phyloP scores from a whole-genome alignment of 2,888 invertebrate genomes.

The Tuberolachnus salignus region DNA sequence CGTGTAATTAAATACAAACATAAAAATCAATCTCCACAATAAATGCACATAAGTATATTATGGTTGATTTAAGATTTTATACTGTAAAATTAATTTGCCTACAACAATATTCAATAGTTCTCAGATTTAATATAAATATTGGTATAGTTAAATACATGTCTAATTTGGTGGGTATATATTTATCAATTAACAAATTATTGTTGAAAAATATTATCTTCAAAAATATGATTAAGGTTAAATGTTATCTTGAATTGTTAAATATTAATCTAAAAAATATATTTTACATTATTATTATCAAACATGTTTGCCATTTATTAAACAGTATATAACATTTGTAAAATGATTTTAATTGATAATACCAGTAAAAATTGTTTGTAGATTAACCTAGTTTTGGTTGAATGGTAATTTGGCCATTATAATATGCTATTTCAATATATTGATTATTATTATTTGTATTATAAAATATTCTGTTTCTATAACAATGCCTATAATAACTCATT shows the following conservation, averaged over 20 bases:
- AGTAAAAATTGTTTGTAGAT: constrained; percentile 9
- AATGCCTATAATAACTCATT: too few species aligned
- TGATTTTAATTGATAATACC: constrained; percentile 44
- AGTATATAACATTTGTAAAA: constrained; percentile 22
- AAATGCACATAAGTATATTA: too few species aligned
- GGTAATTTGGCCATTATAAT: constrained; percentile 20
- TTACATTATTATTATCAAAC: constrained; percentile 7
- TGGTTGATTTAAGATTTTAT: too few species aligned
- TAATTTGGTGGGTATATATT: constrained; percentile 1
- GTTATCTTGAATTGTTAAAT: constrained; percentile 46
- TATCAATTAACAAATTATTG: constrained; percentile 35
- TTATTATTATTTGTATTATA: not conserved
- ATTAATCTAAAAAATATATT: constrained; percentile 27
- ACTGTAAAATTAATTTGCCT: too few species aligned
- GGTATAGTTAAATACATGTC: too few species aligned
- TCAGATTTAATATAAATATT: too few species aligned
- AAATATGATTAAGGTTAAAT: constrained; percentile 45
- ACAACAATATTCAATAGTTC: too few species aligned
- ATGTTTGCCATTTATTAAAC: constrained; percentile 29
- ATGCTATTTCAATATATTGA: constrained; percentile 18
- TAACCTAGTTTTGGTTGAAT: constrained; percentile 13
- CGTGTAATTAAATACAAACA: not conserved
- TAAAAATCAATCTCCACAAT: not conserved
- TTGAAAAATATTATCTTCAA: constrained; percentile 23
- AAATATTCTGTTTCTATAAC: not conserved